Percentiles rank a stretch among this genome's conserved stretches.
Conservation (phyloP, 2,113 vertebrate genomes). For the Mus spicilegus region DNA sequence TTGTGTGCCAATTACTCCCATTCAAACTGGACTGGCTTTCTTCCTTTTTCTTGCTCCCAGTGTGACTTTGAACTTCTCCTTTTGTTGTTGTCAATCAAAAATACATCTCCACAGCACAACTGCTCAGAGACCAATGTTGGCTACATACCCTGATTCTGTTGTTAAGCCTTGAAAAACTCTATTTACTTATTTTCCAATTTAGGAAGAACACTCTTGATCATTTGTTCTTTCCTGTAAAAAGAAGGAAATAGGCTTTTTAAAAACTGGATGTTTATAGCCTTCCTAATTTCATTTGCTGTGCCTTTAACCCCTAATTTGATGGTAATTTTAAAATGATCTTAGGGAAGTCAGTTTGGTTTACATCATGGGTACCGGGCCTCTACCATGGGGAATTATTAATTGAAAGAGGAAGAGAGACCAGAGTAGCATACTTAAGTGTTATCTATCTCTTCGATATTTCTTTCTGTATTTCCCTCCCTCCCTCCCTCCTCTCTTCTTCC, state of each 20-base stretch:
- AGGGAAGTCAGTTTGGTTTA: not conserved
- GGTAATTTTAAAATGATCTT: not conserved
- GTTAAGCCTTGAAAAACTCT: constrained; percentile 13
- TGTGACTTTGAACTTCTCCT: constrained; percentile 54
- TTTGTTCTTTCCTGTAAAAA: constrained; percentile 43
- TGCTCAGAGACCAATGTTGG: not conserved
- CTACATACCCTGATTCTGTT: not conserved
- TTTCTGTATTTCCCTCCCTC: not conserved
- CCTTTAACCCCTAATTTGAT: not conserved
- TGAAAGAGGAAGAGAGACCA: not conserved
- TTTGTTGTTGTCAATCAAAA: constrained; percentile 53
- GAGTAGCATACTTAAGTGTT: not conserved
- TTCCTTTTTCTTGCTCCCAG: constrained; percentile 7
- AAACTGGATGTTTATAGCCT: not conserved
- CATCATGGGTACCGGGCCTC: not conserved
- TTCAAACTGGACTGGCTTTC: constrained; percentile 49
- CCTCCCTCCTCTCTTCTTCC: not conserved
- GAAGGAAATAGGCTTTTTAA: constrained; percentile 20
- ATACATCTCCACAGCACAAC: constrained; percentile 32
- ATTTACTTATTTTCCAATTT: constrained; percentile 39
- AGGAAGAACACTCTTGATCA: constrained; percentile 45
- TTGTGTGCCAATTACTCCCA: constrained; percentile 38
- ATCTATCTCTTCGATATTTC: not conserved
- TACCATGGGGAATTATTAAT: not conserved
- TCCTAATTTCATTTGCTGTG: not conserved